phyloP scores from a whole-genome alignment of 1,140 invertebrate species.

The Vanessa atalanta region DNA sequence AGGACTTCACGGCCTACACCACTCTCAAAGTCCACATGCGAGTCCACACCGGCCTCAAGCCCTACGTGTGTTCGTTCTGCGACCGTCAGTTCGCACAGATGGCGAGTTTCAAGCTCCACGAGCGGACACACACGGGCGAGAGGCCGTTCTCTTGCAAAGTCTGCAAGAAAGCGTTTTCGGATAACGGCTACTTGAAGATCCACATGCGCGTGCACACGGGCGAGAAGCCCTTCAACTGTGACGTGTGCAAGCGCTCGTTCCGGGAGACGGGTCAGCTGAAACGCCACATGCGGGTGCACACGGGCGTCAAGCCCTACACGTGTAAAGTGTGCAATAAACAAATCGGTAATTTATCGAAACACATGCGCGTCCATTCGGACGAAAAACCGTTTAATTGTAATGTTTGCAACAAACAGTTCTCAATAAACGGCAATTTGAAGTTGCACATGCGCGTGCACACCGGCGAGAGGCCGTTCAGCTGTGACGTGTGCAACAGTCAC shows the following conservation, averaged over 20 bases:
- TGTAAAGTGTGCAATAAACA: constrained; percentile 74
- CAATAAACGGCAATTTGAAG: constrained; percentile 78
- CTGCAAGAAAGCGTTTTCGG: constrained; percentile 72
- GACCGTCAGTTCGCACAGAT: constrained; percentile 88
- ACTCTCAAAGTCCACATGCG: constrained; percentile 83
- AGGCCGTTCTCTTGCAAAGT: constrained; percentile 88
- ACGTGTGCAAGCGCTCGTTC: constrained; percentile 69
- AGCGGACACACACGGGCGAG: constrained; percentile 90
- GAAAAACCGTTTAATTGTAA: constrained; percentile 86
- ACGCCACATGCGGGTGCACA: constrained; percentile 61
- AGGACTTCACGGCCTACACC: constrained; percentile 76
- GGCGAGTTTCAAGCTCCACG: constrained; percentile 89
- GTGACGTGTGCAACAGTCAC: constrained; percentile 56
- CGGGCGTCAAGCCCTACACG: constrained; percentile 62
- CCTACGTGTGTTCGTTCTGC: constrained; percentile 89
- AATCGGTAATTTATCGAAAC: constrained; percentile 82
- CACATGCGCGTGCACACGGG: constrained; percentile 77
- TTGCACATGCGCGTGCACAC: constrained; percentile 81
- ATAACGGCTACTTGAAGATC: constrained; percentile 72
- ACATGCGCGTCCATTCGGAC: constrained; percentile 84
- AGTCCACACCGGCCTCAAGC: constrained; percentile 83
- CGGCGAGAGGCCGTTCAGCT: constrained; percentile 61
- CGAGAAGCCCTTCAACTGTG: constrained; percentile 69
- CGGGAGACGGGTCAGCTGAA: constrained; percentile 70
- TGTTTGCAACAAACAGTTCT: constrained; percentile 83